phyloP scores from a whole-genome alignment of 2,797 vertebrate species.

The Halcyon chelicuti region DNA sequence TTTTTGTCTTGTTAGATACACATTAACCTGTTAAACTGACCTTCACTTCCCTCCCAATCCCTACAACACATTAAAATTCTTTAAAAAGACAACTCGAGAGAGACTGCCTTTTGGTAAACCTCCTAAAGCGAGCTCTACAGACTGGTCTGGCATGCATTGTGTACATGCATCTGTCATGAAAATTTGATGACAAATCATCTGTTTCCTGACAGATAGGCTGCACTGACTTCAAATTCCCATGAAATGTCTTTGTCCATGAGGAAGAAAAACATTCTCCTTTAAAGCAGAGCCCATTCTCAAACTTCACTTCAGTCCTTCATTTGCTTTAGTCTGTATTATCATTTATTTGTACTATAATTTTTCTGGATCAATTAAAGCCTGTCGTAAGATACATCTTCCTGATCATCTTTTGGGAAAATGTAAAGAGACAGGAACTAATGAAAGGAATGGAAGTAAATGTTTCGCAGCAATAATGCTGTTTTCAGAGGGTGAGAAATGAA shows the following conservation, averaged over 20 bases:
- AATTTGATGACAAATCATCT: constrained; percentile 74
- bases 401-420: constrained; percentile 65
- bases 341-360: constrained; percentile 47
- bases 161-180: constrained; percentile 55
- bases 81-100: constrained; percentile 43
- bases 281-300: constrained; percentile 24
- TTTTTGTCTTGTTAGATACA: constrained; percentile 52
- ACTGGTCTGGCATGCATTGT: constrained; percentile 47
- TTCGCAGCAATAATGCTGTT: constrained; percentile 48
- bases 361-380: constrained; percentile 40
- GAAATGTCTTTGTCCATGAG: constrained; percentile 49
- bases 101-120: constrained; percentile 49
- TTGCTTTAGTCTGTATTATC: constrained; percentile 23
- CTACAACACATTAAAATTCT: constrained; percentile 47
- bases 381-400: constrained; percentile 47
- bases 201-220: constrained; percentile 64
- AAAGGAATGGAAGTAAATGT: constrained; percentile 51
- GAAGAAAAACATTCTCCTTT: constrained; percentile 62
- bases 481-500: constrained; percentile 60
- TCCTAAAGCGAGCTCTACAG: constrained; percentile 5
- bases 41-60: constrained; percentile 25
- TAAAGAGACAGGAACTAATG: constrained; percentile 40
- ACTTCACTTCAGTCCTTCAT: neutral
- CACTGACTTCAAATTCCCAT: constrained; percentile 63
- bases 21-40: constrained; percentile 43